Percentiles rank a stretch among this genome's conserved stretches.
Evolutionary conservation across 2,113 vertebrate species (phyloP).

Genomic region (Progne subis): DNA sequence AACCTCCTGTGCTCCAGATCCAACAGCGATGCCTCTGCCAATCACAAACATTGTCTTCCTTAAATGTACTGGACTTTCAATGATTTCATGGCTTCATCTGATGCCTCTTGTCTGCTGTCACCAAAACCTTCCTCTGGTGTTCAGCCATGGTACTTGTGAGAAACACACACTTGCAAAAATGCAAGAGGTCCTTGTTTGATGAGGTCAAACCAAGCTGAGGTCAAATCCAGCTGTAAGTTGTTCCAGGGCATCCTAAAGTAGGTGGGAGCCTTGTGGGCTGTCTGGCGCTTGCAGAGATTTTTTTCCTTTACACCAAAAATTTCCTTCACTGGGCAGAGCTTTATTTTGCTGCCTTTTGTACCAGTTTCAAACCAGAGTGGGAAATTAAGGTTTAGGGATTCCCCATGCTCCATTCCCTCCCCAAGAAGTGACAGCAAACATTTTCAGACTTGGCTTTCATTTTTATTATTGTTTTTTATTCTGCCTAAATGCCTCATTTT

Average conservation of each 20-base stretch:
- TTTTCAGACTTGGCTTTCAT: neutral
- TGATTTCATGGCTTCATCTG: neutral
- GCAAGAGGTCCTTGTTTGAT: neutral
- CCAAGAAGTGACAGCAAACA: neutral
- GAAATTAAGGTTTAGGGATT: neutral
- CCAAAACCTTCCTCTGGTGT: neutral
- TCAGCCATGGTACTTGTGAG: neutral
- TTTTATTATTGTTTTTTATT: neutral
- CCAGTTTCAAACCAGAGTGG: neutral
- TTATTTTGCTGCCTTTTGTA: neutral
- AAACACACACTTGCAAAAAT: accelerated
- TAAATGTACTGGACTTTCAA: neutral
- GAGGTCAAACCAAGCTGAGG: accelerated
- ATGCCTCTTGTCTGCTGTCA: neutral
- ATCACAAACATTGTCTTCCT: neutral
- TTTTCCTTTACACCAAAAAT: accelerated
- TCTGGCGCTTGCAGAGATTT: neutral
- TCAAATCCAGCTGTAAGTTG: neutral
- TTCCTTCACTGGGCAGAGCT: neutral
- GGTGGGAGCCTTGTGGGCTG: accelerated
- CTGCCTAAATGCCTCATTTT: neutral
- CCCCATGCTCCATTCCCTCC: neutral
- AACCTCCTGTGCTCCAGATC: neutral
- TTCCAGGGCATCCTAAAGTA: neutral
- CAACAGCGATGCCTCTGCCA: accelerated